phyloP scores from a whole-genome alignment of 2,888 invertebrate species.

The Oegoconia quadripuncta region DNA sequence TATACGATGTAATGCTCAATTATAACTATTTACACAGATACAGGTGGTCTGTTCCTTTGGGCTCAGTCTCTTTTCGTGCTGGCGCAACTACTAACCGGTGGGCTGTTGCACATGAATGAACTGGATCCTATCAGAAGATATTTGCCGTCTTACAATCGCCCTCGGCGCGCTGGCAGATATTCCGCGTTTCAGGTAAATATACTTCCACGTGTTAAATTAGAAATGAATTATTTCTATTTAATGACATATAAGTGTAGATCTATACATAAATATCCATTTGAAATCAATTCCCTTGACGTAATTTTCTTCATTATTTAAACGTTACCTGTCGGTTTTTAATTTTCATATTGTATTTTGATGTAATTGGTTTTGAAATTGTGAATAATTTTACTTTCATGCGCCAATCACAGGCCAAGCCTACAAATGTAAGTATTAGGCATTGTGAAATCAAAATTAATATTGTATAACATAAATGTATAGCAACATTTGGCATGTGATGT shows the following conservation, averaged over 20 bases:
- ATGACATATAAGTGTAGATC: no score
- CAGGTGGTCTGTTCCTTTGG: conserved; percentile 90
- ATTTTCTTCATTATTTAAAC: no score
- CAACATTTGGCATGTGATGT: no score
- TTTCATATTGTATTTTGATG: conserved; percentile 4
- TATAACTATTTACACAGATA: conserved; percentile 37
- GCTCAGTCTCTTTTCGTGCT: conserved; percentile 98
- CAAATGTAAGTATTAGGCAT: conserved; percentile 56
- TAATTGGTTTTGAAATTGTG: conserved; percentile 16
- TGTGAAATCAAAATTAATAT: conserved; percentile 8
- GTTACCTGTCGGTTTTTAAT: neutral
- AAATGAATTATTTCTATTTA: no score
- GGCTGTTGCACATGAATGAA: conserved; percentile 94
- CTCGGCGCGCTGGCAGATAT: conserved; percentile 93
- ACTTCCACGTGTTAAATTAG: neutral
- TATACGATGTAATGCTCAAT: no score
- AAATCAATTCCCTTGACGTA: no score
- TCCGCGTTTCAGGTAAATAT: conserved; percentile 94
- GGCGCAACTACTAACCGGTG: conserved; percentile 93
- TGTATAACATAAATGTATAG: conserved; percentile 19
- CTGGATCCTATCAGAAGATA: conserved; percentile 97
- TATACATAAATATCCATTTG: no score
- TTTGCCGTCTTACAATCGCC: conserved; percentile 96
- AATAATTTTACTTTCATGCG: conserved; percentile 55
- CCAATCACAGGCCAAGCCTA: conserved; percentile 63